Evolutionary conservation across 2,113 vertebrate genomes (phyloP).

Genomic region (Urocynchramus pylzowi): DNA sequence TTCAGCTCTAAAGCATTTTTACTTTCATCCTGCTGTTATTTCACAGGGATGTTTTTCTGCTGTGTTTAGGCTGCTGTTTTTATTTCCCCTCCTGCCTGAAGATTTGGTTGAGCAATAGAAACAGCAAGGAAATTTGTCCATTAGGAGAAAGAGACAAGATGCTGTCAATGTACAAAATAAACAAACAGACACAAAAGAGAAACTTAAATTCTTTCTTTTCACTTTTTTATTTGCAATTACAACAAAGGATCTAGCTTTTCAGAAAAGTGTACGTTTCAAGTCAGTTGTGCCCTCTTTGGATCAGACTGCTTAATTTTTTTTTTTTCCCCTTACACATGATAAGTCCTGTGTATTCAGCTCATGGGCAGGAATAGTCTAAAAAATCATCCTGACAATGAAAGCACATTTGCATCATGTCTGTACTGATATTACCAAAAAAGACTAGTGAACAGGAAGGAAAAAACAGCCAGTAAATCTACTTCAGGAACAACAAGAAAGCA

Average conservation of each 20-base stretch:
- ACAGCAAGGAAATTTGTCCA: background rate
- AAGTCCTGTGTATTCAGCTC: background rate
- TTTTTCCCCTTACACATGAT: background rate
- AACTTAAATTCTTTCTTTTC: background rate
- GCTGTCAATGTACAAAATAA: background rate
- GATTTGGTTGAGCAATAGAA: background rate
- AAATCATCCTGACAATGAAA: background rate
- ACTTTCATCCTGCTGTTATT: background rate
- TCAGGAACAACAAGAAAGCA: conserved; percentile 63
- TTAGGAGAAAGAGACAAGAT: background rate
- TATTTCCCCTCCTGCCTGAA: background rate
- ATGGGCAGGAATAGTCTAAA: background rate
- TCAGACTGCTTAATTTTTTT: background rate
- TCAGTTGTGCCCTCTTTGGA: background rate
- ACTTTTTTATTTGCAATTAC: background rate
- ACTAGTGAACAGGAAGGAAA: conserved; percentile 60
- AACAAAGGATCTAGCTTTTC: background rate
- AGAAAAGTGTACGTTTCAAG: background rate
- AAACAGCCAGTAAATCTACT: conserved; percentile 51
- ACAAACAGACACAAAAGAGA: background rate
- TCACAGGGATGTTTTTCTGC: background rate
- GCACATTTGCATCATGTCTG: conserved; percentile 34
- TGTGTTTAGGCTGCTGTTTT: background rate
- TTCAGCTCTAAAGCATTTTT: background rate
- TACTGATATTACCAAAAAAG: conserved; percentile 30